Base-by-base conservation (phyloP, 2,797 vertebrate species). In the Rachycentron canadum region DNA sequence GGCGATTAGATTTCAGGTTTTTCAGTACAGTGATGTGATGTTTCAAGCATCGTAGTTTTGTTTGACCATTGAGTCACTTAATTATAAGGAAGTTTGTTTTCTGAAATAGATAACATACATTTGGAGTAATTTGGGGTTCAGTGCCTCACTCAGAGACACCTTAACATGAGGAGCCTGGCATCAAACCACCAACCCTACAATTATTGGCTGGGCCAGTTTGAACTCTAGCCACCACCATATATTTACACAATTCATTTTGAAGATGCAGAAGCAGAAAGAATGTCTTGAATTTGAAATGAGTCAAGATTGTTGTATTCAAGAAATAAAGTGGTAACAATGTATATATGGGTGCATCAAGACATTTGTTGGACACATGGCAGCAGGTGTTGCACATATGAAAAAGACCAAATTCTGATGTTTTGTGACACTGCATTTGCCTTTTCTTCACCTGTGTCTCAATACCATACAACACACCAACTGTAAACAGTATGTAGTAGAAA, bases 1-100 rank as follows among this genome's bases (percentile, higher is more conserved):
- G 41, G 56, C 58, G 3, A 14, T 12, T 23, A 14, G 26, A 28
- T 74, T 65, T 2, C 58, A 38, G 70, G 19, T 63, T 56, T 57
- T 40, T 11, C 30, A 41, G 28, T 7, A 19, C 12, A 7, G 36
- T 23, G 38, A 72, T 43, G 34, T 19, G 61, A 34, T 23, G 9
- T 58, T 16, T 32, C 67, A 58, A 55, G 59, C 10, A 52, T 67
- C 26, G 5, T n/a, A 60, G 64, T 43, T 23, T 21, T 16, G 5
- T 58, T 30, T 50, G 8, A 67, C 21, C 13, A 25, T 0, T 30
- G 6, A 62, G 34, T 53, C 11, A 11, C 26, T 28, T 26, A 6
- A 26, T 0, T 41, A 71, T 40, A 17, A 40, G 3, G 56, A 17
- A 76, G 75, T 69, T 26, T 7, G 34, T 69, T 0, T 53, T 4